phyloP scores from a whole-genome alignment of 2,113 vertebrate genomes.

The Rostratula benghalensis region DNA sequence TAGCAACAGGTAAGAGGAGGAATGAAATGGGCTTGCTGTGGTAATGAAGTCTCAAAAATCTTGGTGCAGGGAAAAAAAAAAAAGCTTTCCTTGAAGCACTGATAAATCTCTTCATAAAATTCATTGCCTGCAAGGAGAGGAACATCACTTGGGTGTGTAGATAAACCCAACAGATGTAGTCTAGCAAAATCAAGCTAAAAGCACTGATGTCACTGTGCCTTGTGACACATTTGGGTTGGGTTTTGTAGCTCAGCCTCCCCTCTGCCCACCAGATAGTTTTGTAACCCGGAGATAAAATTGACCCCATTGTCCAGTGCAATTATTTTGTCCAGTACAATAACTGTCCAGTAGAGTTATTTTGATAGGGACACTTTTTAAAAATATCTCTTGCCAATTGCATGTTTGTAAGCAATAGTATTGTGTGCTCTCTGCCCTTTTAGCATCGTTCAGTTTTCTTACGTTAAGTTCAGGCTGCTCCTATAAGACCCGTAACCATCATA shows the following conservation, averaged over 20 bases:
- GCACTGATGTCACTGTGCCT: neutral
- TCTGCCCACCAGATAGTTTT: neutral
- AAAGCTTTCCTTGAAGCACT: neutral
- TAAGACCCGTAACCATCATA: neutral
- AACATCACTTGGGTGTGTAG: neutral
- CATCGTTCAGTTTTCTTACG: neutral
- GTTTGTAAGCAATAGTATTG: neutral
- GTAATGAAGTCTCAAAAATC: constrained; percentile 36
- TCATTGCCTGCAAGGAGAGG: neutral
- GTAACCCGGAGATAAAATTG: neutral
- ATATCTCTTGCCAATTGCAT: fast-evolving
- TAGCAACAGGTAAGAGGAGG: neutral
- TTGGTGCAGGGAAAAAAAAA: neutral
- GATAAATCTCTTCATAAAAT: neutral
- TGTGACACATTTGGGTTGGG: neutral
- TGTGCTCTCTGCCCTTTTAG: neutral
- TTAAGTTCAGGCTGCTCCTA: neutral
- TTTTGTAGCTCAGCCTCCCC: neutral
- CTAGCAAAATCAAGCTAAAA: neutral
- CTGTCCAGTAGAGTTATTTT: neutral
- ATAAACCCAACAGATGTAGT: neutral
- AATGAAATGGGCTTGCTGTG: neutral
- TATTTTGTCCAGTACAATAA: too few relatives aligned
- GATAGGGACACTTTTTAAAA: neutral
- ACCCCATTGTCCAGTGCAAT: neutral